Percentiles rank a stretch among this genome's conserved stretches.
These are phyloP conservation scores for Phengaris alcon DNA, from an alignment of 2,888 invertebrate genomes.

Conservation along the genomic window DNA sequence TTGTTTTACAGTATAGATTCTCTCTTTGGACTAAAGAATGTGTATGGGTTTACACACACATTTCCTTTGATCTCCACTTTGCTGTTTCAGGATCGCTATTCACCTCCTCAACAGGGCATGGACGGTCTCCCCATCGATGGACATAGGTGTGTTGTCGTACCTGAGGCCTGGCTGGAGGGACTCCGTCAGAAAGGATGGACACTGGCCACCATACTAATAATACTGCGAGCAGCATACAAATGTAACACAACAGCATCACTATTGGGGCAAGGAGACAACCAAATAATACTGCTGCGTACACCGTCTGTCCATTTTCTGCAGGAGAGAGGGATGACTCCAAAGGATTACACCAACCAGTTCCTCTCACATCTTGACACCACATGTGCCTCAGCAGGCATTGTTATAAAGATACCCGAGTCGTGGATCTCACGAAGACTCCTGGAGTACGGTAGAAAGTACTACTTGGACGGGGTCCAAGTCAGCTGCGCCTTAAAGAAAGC, in stretches of 20 bases:
- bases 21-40: neutral
- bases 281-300: too few relatives aligned
- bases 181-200: constrained; percentile 35
- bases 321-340: neutral
- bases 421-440: neutral
- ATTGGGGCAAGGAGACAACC: too few relatives aligned
- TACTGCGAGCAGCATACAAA: constrained; percentile 28
- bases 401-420: neutral
- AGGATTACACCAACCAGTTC: neutral
- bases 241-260: too few relatives aligned
- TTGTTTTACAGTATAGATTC: neutral
- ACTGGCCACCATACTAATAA: constrained; percentile 32
- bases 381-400: neutral
- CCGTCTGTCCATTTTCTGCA: constrained; percentile 27
- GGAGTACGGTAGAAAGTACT: neutral
- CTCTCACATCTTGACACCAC: rapidly evolving
- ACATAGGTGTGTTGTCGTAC: neutral
- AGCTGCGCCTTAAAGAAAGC: neutral
- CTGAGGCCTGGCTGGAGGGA: neutral
- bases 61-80: neutral
- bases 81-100: neutral
- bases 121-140: neutral
- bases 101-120: neutral
- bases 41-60: neutral
- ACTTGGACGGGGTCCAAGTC: neutral